Conservation (phyloP, 1,140 invertebrate genomes). For the Macrotrachela quadricornifera region DNA sequence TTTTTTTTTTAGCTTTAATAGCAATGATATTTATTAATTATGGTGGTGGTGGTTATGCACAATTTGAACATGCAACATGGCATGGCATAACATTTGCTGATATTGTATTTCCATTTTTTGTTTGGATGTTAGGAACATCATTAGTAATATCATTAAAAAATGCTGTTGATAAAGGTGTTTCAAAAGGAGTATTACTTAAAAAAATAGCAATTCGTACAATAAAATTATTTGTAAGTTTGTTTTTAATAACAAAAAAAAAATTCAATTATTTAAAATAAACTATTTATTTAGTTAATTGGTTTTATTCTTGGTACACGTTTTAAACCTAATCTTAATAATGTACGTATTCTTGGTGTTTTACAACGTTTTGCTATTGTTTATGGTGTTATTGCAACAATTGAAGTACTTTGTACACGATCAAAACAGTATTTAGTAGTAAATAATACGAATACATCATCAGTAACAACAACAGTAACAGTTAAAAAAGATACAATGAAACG, state of each 20-base stretch:
- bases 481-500: neutral
- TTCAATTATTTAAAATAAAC: too few species aligned
- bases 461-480: too few species aligned
- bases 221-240: too few species aligned
- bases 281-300: too few species aligned
- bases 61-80: slow-evolving; percentile 70
- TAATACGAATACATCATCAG: neutral
- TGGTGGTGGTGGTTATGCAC: slow-evolving; percentile 60
- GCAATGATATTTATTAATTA: slow-evolving; percentile 65
- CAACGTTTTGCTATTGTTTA: slow-evolving; percentile 60
- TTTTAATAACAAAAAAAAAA: too few species aligned
- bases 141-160: neutral
- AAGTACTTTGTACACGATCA: slow-evolving; percentile 32
- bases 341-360: slow-evolving; percentile 58
- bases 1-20: slow-evolving; percentile 16
- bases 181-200: too few species aligned
- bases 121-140: slow-evolving; percentile 14
- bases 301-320: neutral
- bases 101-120: slow-evolving; percentile 77
- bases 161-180: too few species aligned
- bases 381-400: slow-evolving; percentile 47
- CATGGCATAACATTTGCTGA: slow-evolving; percentile 75
- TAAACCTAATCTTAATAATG: slow-evolving; percentile 34
- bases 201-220: too few species aligned
- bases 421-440: too few species aligned